Conservation (phyloP, 2,797 vertebrate genomes). For the Oreochromis mossambicus region DNA sequence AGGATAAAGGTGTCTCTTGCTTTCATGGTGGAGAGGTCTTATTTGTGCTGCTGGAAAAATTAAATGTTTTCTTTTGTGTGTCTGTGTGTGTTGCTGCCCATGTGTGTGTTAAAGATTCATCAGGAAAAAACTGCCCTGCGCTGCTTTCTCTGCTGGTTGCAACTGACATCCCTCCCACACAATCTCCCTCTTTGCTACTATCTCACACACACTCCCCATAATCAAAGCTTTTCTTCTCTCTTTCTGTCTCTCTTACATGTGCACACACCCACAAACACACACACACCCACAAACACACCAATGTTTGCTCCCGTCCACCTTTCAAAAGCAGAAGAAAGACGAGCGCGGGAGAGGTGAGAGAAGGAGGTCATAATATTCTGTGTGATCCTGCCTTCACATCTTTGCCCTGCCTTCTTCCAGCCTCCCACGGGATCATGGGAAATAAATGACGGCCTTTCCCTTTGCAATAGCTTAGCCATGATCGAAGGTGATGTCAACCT, state of each 20-base stretch:
- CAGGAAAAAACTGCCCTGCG: conserved; percentile 29
- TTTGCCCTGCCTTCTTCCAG: conserved; percentile 23
- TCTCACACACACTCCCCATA: conserved; percentile 25
- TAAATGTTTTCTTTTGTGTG: background rate
- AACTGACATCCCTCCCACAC: conserved; percentile 55
- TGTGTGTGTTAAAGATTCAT: conserved; percentile 60
- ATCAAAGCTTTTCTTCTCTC: conserved; percentile 28
- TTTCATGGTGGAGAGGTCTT: background rate
- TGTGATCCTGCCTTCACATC: conserved; percentile 52
- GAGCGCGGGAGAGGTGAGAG: conserved; percentile 20
- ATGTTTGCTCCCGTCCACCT: conserved; percentile 1
- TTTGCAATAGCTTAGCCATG: conserved; percentile 70
- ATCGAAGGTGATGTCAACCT: conserved; percentile 69
- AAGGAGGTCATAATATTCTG: conserved; percentile 57
- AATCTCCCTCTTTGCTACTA: conserved; percentile 22
- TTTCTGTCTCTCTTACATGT: background rate
- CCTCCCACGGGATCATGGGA: conserved; percentile 58
- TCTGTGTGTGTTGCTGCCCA: conserved; percentile 19
- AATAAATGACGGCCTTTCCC: conserved; percentile 63
- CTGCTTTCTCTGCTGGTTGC: conserved; percentile 27
- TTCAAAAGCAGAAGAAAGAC: conserved; percentile 23
- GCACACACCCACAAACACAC: background rate
- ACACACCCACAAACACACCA: background rate
- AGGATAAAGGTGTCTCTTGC: conserved; percentile 21
- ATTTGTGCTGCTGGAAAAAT: background rate